A percentile compares a stretch with the other conserved stretches of the same genome.
Evolutionary conservation across 2,888 invertebrate genomes (phyloP).

Genomic region (Octonoba sinensis): DNA sequence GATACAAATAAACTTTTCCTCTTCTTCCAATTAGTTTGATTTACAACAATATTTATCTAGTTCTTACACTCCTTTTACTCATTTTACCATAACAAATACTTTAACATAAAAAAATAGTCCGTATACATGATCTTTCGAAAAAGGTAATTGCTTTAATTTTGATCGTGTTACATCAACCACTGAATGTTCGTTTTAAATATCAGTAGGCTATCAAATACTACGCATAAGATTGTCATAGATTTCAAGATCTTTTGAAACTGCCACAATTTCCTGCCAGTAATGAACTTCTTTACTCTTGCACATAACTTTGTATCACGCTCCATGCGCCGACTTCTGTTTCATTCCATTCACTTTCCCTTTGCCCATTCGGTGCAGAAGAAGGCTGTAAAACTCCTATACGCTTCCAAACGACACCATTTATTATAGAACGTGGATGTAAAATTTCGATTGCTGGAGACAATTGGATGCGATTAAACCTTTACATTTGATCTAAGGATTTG

Average conservation of each 20-base stretch:
- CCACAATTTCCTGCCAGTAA: slow-evolving; percentile 47
- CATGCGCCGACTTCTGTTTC: background rate
- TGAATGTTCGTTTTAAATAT: background rate
- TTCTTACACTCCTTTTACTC: too few relatives aligned
- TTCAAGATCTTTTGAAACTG: slow-evolving; percentile 20
- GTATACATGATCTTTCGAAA: too few relatives aligned
- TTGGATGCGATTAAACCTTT: background rate
- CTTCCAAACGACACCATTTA: slow-evolving; percentile 10
- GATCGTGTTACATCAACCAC: too few relatives aligned
- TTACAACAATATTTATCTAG: too few relatives aligned
- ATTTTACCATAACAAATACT: too few relatives aligned
- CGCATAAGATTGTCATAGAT: background rate
- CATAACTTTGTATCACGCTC: slow-evolving; percentile 22
- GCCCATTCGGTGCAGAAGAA: slow-evolving; percentile 11
- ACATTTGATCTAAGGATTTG: too few relatives aligned
- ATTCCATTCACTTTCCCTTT: slow-evolving; percentile 5
- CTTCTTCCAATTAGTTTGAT: too few relatives aligned
- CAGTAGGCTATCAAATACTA: slow-evolving; percentile 1
- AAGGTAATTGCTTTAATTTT: too few relatives aligned
- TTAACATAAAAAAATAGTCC: too few relatives aligned
- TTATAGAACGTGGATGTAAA: slow-evolving; percentile 17
- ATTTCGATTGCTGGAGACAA: slow-evolving; percentile 9
- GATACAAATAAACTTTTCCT: too few relatives aligned
- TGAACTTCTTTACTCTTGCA: slow-evolving; percentile 24
- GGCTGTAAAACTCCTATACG: slow-evolving; percentile 6